phyloP scores from a whole-genome alignment of 2,888 invertebrate genomes.

The Phengaris alcon region DNA sequence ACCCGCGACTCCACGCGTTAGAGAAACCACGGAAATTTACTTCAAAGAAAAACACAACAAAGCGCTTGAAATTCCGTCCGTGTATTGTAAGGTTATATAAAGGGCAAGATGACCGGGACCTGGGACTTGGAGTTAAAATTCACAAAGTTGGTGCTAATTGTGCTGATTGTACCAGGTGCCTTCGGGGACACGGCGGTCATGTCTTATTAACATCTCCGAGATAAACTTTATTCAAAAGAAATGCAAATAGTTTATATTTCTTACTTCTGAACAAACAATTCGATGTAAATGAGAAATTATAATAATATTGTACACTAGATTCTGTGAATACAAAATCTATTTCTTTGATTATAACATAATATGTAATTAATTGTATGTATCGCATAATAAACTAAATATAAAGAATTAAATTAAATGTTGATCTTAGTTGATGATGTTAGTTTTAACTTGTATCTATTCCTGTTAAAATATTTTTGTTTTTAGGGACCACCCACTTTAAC shows the following conservation, averaged over 20 bases:
- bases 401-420: too few relatives aligned
- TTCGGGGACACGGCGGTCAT: conserved; percentile 40
- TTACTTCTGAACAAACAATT: background rate
- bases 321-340: too few relatives aligned
- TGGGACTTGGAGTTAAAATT: conserved; percentile 68
- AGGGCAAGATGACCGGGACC: conserved; percentile 48
- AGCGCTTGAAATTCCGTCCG: conserved; percentile 8
- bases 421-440: too few relatives aligned
- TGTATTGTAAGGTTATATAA: conserved; percentile 27
- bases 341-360: too few relatives aligned
- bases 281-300: background rate
- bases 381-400: too few relatives aligned
- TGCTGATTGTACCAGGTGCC: conserved; percentile 44
- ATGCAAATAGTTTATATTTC: conserved; percentile 1
- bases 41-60: conserved; percentile 26
- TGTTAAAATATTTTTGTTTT: too few relatives aligned
- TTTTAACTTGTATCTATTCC: too few relatives aligned
- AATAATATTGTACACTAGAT: too few relatives aligned
- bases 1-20: too few relatives aligned
- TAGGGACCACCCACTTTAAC: too few relatives aligned
- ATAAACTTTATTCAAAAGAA: conserved; percentile 1
- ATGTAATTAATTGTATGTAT: too few relatives aligned
- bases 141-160: conserved; percentile 66
- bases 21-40: background rate
- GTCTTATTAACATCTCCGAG: conserved; percentile 22